phyloP scores from a whole-genome alignment of 2,113 vertebrate genomes.

The Apodemus sylvaticus region DNA sequence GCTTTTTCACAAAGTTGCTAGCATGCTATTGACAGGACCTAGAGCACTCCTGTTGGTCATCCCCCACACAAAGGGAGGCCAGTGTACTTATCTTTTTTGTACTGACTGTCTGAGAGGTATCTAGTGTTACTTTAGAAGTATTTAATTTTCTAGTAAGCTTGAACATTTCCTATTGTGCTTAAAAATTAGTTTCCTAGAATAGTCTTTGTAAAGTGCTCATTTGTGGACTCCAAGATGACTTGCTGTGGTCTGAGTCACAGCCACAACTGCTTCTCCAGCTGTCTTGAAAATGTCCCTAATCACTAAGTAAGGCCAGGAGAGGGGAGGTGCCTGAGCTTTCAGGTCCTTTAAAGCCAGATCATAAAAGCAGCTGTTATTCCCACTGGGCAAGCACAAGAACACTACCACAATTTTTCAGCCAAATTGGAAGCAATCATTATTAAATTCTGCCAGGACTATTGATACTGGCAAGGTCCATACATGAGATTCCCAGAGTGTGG shows the following conservation, averaged over 20 bases:
- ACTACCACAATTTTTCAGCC: background rate
- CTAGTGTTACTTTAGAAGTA: background rate
- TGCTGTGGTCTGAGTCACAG: slow-evolving; percentile 34
- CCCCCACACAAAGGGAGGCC: background rate
- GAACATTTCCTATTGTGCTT: background rate
- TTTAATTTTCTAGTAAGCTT: slow-evolving; percentile 39
- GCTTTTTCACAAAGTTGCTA: background rate
- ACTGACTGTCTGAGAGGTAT: background rate
- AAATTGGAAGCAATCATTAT: background rate
- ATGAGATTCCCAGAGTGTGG: background rate
- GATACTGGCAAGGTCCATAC: background rate
- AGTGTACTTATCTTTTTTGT: background rate
- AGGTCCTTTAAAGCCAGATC: background rate
- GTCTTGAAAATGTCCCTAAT: background rate
- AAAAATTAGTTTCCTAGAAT: slow-evolving; percentile 53
- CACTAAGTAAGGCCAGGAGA: background rate
- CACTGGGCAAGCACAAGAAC: background rate
- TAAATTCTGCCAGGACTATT: background rate
- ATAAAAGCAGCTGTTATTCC: background rate
- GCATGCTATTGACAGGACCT: background rate
- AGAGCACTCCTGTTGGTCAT: background rate
- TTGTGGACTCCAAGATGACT: slow-evolving; percentile 34
- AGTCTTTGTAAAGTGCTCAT: slow-evolving; percentile 52
- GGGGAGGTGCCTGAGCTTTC: background rate
- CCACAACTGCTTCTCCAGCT: background rate